Evolutionary conservation across 2,113 vertebrate genomes (phyloP).

Genomic region (Conger conger): DNA sequence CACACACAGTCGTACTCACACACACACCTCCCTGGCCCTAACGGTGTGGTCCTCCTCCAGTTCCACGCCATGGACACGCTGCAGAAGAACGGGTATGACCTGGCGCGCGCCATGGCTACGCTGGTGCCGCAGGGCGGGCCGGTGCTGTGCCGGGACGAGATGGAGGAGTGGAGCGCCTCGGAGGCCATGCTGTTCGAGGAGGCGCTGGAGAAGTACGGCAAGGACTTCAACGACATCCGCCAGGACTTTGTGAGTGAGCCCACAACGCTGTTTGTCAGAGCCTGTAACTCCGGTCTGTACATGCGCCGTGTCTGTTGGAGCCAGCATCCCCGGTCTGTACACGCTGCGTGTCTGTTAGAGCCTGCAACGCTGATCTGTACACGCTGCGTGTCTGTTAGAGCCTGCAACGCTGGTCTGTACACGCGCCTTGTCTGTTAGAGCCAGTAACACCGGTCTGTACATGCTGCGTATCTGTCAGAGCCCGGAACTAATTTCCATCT

Average conservation of each 20-base stretch:
- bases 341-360: too few relatives aligned
- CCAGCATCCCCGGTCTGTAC: too few relatives aligned
- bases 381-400: too few relatives aligned
- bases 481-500: too few relatives aligned
- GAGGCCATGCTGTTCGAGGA: constrained; percentile 94
- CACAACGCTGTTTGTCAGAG: not conserved
- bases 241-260: constrained; percentile 85
- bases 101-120: constrained; percentile 90
- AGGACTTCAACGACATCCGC: constrained; percentile 91
- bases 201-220: constrained; percentile 89
- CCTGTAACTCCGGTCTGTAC: too few relatives aligned
- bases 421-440: too few relatives aligned
- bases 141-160: constrained; percentile 88
- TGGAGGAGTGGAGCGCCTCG: constrained; percentile 93
- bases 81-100: constrained; percentile 86
- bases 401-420: not conserved
- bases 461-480: too few relatives aligned
- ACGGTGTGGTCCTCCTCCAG: constrained; percentile 49
- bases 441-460: too few relatives aligned
- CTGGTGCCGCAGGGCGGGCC: constrained; percentile 90
- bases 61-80: constrained; percentile 93
- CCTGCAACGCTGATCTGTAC: too few relatives aligned
- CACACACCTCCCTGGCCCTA: not conserved
- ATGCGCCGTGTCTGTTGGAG: too few relatives aligned
- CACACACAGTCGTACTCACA: too few relatives aligned